Evolutionary conservation across 64 coral and sea anemone species (phyloP), one percentile per base, ranked within the genome.

Genomic region (Dendrophyllia cribrosa): DNA sequence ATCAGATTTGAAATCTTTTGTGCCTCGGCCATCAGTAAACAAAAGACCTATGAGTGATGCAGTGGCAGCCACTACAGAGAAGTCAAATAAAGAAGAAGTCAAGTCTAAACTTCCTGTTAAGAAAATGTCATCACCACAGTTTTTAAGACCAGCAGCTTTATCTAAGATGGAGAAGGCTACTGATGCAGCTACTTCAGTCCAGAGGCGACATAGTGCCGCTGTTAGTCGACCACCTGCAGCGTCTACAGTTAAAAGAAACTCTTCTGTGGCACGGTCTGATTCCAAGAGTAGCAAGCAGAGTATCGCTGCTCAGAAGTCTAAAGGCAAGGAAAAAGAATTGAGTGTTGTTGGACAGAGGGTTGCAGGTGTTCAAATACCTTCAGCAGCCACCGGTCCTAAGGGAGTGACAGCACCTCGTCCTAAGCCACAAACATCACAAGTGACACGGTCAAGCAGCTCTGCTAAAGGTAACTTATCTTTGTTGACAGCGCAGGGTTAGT

Each of bases 41-140:
- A 84, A 84, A 51, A 22, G 44, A 11, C 61, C 62, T 15, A 23
- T 46, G 19, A 84, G 62, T 68, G 80, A 46, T 66, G 60, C 43
- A 24, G 46, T 84, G 20, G 9, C 47, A 13, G 20, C 7, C 3
- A 14, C 67, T 12, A 1, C n/a, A 1, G 17, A 45, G 20, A 43
- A 47, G 4, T 67, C 62, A 4, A 17, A 43, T 0, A 84, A 49
- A 51, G 80, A 84, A 6, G 62, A 84, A 48, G 17, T 43, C 1
- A 84, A 68, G n/a, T 67, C 80, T 22, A 84, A 62, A 45, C 80
- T 84, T 50, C 80, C 80, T 23, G 80, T 84, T 13, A 84, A 84
- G 62, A 84, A 84, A 65, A n/a, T 51, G 19, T n/a, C 43, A 43
- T 9, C 62, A 51, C 12, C 62, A 9, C 43, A 67, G 80, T 49